Base-by-base conservation (phyloP, 2,113 vertebrate genomes). In the Halichoeres trimaculatus region DNA sequence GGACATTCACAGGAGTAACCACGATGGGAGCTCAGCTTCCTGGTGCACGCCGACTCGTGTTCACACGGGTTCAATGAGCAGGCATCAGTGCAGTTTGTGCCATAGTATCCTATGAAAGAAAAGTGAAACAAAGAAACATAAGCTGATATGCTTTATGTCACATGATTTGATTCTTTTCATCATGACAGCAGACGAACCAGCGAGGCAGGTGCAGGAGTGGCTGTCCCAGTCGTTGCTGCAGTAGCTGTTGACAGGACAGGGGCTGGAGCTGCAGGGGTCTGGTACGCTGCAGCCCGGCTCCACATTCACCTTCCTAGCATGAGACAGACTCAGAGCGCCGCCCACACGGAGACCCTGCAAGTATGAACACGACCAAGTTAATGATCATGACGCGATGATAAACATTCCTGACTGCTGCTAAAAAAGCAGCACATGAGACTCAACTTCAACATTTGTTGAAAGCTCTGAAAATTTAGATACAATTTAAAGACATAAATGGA, bases 31-130 rank as follows among this genome's bases (percentile, higher is more conserved):
- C 93, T 93, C 1, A 90, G 91, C 71, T 90, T 96, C 87, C 91
- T 95, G 80, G 85, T 87, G 60, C 97, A 99, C 0, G 79, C 50
- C 0, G 96, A 95, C 0, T 93, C 95, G 71, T 98, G 93, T 78
- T 98, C 95, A 17, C 97, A 99, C 0, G 96, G 97, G 78, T 98
- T 97, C 67, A 99, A 84, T 4, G 93, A 90, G 80, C 97, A 99
- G 0, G 92, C 96, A 0, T 95, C 96, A 2, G 95, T 94, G 68
- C 97, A 99, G 87, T 88, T 94, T 80, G 93, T 93, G 65, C 97
- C 97, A 36, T 96, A 97, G 92, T 95, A 97, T 73, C 97, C 97
- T 99, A 70, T 13, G 9, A 82, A 50, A 57, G 36, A 40, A 41
- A 20, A 26, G 8, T 1, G 14, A 52, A 43, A 26, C 14, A 45